Evolutionary conservation across 1,140 invertebrate species (phyloP), one percentile per base, ranked within the genome.

Genomic region (Amyelois transitella): DNA sequence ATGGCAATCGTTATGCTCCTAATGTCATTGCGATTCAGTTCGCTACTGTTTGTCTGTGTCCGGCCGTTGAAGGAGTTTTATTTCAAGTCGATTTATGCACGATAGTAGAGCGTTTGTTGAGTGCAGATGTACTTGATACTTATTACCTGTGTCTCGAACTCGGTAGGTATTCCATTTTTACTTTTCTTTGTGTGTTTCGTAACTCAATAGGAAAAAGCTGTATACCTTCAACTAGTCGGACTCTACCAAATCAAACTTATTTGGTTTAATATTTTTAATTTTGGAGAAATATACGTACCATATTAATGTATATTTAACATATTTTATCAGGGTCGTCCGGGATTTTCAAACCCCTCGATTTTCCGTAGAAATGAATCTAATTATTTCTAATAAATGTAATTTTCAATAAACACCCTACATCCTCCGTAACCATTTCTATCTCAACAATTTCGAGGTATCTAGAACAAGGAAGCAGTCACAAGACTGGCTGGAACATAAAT

Each of bases 1-100:
- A 86, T 86, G 74, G 78, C 77, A 74, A 69, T 86, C 82, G 82
- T 86, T 86, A 86, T 83, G 78, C 69, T 74, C 66, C 78, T 81
- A 86, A 83, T 77, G 80, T 81, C 78, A 81, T 69, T 80, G 69
- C 70, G 70, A 77, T 68, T 53, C 68, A 66, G 68, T 69, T 75
- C 67, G 68, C 74, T 67, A 63, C 74, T 70, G 77, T 82, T 70
- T 66, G 70, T 77, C 71, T 72, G 62, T 75, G 75, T 80, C 74
- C 55, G 58, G 38, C 55, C 61, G 62, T 68, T 57, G 68, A 72
- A 74, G 66, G 63, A 75, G 71, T 68, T 79, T 82, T 81, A 80
- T 84, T 77, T 73, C 18, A 17, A 18, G 20, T 21, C 1, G 45
- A 48, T 48, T 48, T 48, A 48, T n/a, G 45, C 70, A 64, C 54